phyloP scores from a whole-genome alignment of 1,140 invertebrate genomes.

The Ips nitidus region DNA sequence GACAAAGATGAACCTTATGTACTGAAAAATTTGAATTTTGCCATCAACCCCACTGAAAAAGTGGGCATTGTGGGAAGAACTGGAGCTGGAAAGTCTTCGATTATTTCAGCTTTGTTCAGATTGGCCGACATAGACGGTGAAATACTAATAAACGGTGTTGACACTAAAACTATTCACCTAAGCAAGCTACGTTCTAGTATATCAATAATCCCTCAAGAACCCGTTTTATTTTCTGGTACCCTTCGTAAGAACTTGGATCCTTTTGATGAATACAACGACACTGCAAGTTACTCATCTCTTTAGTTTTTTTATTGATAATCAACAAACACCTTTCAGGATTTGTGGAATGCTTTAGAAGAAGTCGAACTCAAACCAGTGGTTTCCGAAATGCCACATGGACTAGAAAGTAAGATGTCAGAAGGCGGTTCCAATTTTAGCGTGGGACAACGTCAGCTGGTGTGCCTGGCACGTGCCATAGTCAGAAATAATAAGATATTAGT shows the following conservation, averaged over 20 bases:
- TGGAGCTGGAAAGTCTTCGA: constrained; percentile 69
- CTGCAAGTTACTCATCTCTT: constrained; percentile 57
- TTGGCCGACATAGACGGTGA: constrained; percentile 67
- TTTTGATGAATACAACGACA: constrained; percentile 57
- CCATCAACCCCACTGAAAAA: constrained; percentile 65
- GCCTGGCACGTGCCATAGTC: constrained; percentile 65
- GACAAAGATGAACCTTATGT: constrained; percentile 64
- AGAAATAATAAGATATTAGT: constrained; percentile 62
- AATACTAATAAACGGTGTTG: constrained; percentile 62
- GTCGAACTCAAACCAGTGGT: constrained; percentile 67
- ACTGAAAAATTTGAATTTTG: constrained; percentile 64
- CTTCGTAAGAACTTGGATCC: constrained; percentile 65
- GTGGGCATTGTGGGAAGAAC: constrained; percentile 63
- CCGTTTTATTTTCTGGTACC: constrained; percentile 69
- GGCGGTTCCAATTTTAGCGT: constrained; percentile 59
- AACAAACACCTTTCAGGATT: constrained; percentile 47
- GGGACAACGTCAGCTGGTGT: constrained; percentile 59
- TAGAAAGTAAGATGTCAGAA: constrained; percentile 62
- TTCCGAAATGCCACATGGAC: constrained; percentile 42
- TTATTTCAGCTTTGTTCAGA: constrained; percentile 72
- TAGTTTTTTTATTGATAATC: not conserved
- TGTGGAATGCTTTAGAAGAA: constrained; percentile 82
- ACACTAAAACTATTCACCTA: constrained; percentile 55
- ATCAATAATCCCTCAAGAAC: constrained; percentile 73
- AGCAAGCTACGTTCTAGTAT: constrained; percentile 64